Conservation (phyloP, 2,888 invertebrate species). For the Amblyjoppa proteus region DNA sequence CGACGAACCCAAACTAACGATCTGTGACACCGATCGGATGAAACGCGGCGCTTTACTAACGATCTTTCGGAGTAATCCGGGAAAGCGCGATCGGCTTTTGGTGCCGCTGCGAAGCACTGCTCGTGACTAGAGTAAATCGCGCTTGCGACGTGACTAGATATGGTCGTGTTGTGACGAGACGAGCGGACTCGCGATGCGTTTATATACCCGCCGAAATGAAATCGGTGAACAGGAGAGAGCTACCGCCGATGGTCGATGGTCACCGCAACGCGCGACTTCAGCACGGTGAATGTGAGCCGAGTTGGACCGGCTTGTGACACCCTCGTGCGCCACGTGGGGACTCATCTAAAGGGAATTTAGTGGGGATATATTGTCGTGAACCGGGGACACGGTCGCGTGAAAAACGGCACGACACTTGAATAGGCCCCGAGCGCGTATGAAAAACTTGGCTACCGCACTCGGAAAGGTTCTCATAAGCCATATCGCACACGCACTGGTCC, state of each 20-base stretch:
- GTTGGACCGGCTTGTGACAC: slow-evolving; percentile 73
- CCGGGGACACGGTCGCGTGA: slow-evolving; percentile 76
- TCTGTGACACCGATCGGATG: background rate
- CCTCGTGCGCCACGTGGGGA: slow-evolving; percentile 79
- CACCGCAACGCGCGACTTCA: slow-evolving; percentile 76
- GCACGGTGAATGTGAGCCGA: slow-evolving; percentile 76
- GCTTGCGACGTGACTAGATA: slow-evolving; percentile 46
- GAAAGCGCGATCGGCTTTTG: background rate
- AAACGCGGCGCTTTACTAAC: background rate
- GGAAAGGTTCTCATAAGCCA: slow-evolving; percentile 68
- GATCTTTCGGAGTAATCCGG: background rate
- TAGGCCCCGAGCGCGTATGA: slow-evolving; percentile 77
- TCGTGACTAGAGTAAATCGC: slow-evolving; percentile 45
- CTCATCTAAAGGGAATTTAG: slow-evolving; percentile 78
- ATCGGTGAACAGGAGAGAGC: background rate
- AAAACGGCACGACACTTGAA: slow-evolving; percentile 81
- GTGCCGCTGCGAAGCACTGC: background rate
- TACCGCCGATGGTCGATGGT: slow-evolving; percentile 61
- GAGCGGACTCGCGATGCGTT: slow-evolving; percentile 23
- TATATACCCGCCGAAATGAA: slow-evolving; percentile 30
- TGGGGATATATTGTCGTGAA: slow-evolving; percentile 75
- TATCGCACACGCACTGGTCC: slow-evolving; percentile 16
- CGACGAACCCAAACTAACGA: background rate
- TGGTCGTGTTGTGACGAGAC: slow-evolving; percentile 15
- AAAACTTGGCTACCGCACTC: slow-evolving; percentile 80